Evolutionary conservation across 1,140 invertebrate genomes (phyloP).

Genomic region (Mamestra configurata): DNA sequence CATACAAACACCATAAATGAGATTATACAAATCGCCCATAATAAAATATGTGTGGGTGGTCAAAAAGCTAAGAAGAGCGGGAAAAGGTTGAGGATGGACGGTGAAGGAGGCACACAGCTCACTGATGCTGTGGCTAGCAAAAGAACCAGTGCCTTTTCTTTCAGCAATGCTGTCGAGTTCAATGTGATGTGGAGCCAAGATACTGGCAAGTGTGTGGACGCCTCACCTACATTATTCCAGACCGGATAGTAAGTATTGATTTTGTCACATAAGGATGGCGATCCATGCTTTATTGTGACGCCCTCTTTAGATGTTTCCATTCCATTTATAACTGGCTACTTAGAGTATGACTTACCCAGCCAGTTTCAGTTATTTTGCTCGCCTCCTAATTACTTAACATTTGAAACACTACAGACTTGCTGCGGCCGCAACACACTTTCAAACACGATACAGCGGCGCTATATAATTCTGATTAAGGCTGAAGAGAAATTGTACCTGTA

Average conservation of each 20-base stretch:
- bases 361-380: too few species aligned
- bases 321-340: too few species aligned
- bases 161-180: constrained; percentile 65
- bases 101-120: constrained; percentile 50
- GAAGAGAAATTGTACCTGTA: too few species aligned
- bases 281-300: too few species aligned
- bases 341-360: too few species aligned
- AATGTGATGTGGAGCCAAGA: constrained; percentile 88
- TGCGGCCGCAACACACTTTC: too few species aligned
- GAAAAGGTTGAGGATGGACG: constrained; percentile 62
- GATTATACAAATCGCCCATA: constrained; percentile 69
- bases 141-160: constrained; percentile 44
- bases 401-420: too few species aligned
- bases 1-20: constrained; percentile 72
- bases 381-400: too few species aligned
- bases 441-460: too few species aligned
- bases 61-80: constrained; percentile 58
- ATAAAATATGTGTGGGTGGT: constrained; percentile 65
- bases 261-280: too few species aligned
- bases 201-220: constrained; percentile 92
- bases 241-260: constrained; percentile 86
- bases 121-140: constrained; percentile 49
- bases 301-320: too few species aligned
- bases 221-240: constrained; percentile 89
- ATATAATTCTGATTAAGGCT: too few species aligned